These are phyloP conservation scores for Ennomos erosarius DNA, from an alignment of 2,888 invertebrate species.

Conservation along the genomic window DNA sequence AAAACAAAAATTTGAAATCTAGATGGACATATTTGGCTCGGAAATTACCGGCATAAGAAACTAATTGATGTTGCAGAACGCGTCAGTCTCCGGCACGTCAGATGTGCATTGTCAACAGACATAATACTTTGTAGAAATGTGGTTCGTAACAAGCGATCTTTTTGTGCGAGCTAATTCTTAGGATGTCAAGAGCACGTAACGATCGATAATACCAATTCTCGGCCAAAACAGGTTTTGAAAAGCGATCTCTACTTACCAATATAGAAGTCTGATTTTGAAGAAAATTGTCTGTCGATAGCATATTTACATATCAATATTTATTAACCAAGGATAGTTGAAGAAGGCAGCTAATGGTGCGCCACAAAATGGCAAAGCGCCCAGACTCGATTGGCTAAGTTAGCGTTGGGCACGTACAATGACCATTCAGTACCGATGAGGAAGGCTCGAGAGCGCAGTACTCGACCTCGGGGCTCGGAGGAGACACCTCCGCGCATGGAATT, in stretches of 20 bases:
- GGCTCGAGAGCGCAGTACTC: slow-evolving; percentile 48
- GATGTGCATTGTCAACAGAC: slow-evolving; percentile 57
- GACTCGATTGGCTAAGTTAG: slow-evolving; percentile 76
- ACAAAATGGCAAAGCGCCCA: slow-evolving; percentile 53
- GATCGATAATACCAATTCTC: slow-evolving; percentile 43
- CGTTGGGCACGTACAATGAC: slow-evolving; percentile 73
- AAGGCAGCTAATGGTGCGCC: slow-evolving; percentile 58
- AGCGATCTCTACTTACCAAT: too few species aligned
- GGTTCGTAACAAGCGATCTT: slow-evolving; percentile 44
- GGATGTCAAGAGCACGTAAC: slow-evolving; percentile 43
- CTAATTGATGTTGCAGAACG: slow-evolving; percentile 59
- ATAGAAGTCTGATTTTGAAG: too few species aligned
- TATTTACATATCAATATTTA: slow-evolving; percentile 13
- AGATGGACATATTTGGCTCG: slow-evolving; percentile 45
- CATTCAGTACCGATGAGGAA: slow-evolving; percentile 64
- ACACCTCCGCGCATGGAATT: slow-evolving; percentile 58
- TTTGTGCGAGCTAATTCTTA: slow-evolving; percentile 47
- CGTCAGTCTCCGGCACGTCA: slow-evolving; percentile 54
- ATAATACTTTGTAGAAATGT: slow-evolving; percentile 58
- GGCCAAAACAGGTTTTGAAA: slow-evolving; percentile 24
- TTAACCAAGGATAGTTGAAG: slow-evolving; percentile 28
- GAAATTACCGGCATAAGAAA: slow-evolving; percentile 50
- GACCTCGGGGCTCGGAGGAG: slow-evolving; percentile 48
- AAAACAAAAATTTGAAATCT: slow-evolving; percentile 34
- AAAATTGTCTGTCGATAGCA: neutral